Percentiles rank a stretch among this genome's conserved stretches.
These are phyloP conservation scores for Hirtodrosophila trivittata DNA, from an alignment of 2,888 invertebrate genomes.

Conservation along the genomic window DNA sequence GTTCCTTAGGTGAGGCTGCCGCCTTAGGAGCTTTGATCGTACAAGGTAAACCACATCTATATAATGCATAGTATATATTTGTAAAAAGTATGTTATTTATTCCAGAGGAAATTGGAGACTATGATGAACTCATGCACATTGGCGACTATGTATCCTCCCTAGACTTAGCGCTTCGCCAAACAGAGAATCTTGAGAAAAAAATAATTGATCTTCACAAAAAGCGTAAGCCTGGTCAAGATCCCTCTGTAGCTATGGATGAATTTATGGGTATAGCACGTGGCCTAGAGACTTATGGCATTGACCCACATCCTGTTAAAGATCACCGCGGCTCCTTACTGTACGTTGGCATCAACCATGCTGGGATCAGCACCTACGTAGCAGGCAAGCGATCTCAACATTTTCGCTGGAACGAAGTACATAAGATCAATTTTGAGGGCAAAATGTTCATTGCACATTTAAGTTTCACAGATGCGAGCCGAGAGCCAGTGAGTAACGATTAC, in stretches of 20 bases:
- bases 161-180: conserved; percentile 96
- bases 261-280: conserved; percentile 96
- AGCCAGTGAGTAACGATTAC: conserved; percentile 77
- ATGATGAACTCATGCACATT: conserved; percentile 93
- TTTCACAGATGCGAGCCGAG: conserved; percentile 92
- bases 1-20: conserved; percentile 94
- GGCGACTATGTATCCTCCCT: conserved; percentile 96
- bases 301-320: conserved; percentile 99
- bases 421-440: conserved; percentile 98
- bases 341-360: conserved; percentile 97
- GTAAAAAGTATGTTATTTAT: not conserved
- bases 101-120: conserved; percentile 97
- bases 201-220: conserved; percentile 96
- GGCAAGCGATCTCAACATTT: conserved; percentile 97
- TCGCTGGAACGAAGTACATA: conserved; percentile 97
- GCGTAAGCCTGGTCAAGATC: conserved; percentile 93
- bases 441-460: conserved; percentile 98
- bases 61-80: conserved; percentile 1
- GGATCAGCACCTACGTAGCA: conserved; percentile 97
- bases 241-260: conserved; percentile 93
- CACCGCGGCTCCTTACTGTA: conserved; percentile 96
- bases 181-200: conserved; percentile 94
- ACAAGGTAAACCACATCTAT: conserved; percentile 88
- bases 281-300: conserved; percentile 98
- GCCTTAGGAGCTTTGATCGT: conserved; percentile 95